A percentile compares a stretch with the other conserved stretches of the same genome.
phyloP scores from a whole-genome alignment of 2,797 vertebrate species.

The Cheirogaleus major region DNA sequence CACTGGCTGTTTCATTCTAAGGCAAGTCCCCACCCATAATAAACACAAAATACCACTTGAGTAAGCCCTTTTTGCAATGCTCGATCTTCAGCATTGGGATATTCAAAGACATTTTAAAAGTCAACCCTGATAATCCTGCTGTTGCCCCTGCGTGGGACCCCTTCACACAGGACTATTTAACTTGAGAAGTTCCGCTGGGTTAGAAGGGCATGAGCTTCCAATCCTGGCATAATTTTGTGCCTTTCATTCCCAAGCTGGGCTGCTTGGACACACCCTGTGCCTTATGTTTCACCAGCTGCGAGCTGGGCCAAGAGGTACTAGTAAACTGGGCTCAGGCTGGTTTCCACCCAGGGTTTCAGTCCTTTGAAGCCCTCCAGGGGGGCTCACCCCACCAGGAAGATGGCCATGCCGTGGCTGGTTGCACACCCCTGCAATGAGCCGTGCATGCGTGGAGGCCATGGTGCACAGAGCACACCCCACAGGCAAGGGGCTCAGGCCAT shows the following conservation, averaged over 20 bases:
- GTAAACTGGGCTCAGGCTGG: background rate
- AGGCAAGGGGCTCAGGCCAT: background rate
- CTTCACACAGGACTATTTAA: background rate
- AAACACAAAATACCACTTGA: background rate
- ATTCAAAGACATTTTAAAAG: background rate
- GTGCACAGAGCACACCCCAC: background rate
- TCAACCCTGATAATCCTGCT: background rate
- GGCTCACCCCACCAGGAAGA: background rate
- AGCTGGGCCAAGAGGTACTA: no score
- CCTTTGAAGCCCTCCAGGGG: background rate
- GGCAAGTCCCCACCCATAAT: background rate
- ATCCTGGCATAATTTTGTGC: background rate
- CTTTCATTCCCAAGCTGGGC: no score
- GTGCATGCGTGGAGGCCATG: no score
- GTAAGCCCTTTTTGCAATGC: no score
- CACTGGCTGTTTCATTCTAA: background rate
- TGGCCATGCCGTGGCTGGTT: background rate
- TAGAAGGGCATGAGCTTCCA: background rate
- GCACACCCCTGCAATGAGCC: no score
- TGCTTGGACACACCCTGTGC: no score
- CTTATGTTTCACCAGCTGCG: background rate
- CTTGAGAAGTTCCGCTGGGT: background rate
- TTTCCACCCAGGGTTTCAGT: background rate
- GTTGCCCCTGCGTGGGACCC: background rate
- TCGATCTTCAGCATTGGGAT: background rate